phyloP scores from a whole-genome alignment of 2,797 vertebrate species.

The Peromyscus attwateri region DNA sequence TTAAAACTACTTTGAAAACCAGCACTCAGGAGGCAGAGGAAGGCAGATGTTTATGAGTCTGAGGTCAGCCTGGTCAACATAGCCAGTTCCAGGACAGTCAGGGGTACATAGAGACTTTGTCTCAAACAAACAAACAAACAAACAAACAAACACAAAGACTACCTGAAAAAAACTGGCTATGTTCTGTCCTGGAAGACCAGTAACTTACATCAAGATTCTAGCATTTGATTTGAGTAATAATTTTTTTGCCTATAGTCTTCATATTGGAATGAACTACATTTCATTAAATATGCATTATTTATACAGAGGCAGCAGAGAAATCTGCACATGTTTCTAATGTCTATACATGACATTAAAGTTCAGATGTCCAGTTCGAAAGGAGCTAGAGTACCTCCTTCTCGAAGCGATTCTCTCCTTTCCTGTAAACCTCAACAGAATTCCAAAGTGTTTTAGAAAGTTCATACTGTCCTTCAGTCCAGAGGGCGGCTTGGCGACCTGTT shows the following conservation, averaged over 20 bases:
- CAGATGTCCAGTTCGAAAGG: slow-evolving; percentile 48
- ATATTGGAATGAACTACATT: background rate
- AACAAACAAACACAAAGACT: background rate
- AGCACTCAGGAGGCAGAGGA: background rate
- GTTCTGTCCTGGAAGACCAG: background rate
- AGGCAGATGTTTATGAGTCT: background rate
- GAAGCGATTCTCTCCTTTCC: background rate
- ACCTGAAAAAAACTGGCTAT: background rate
- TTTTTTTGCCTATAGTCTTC: background rate
- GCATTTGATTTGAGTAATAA: background rate
- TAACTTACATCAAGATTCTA: background rate
- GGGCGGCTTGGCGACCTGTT: slow-evolving; percentile 96
- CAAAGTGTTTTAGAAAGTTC: slow-evolving; percentile 74
- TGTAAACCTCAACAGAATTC: background rate
- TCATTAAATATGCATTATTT: background rate
- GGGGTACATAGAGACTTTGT: background rate
- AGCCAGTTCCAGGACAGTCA: background rate
- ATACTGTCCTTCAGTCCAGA: slow-evolving; percentile 95
- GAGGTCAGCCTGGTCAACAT: background rate
- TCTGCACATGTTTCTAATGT: too few species aligned
- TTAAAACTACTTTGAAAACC: background rate
- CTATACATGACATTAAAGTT: slow-evolving; percentile 87
- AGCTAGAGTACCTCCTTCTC: background rate
- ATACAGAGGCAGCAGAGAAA: slow-evolving; percentile 65
- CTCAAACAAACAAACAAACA: too few species aligned